Percentiles rank a stretch among this genome's conserved stretches.
phyloP scores from a whole-genome alignment of 2,888 invertebrate genomes.

The Lucinisca nassula region DNA sequence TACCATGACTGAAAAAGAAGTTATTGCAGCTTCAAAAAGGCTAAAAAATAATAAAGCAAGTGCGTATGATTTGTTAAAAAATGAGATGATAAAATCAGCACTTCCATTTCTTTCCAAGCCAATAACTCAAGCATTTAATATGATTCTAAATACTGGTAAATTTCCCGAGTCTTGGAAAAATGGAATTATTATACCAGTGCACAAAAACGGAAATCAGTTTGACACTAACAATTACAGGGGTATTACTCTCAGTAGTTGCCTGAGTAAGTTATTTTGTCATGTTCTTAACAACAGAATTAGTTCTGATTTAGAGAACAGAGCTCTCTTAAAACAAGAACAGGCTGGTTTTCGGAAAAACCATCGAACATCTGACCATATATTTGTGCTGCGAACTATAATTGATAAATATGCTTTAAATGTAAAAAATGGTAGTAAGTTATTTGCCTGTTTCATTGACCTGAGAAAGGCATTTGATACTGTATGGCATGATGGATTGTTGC shows the following conservation, averaged over 20 bases:
- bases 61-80: not conserved
- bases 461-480: no score
- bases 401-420: not conserved
- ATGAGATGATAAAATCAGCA: conserved; percentile 1
- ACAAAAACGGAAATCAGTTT: no score
- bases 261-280: not conserved
- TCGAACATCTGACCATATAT: not conserved
- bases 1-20: no score
- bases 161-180: not conserved
- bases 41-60: no score
- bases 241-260: not conserved
- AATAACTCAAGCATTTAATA: not conserved
- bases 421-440: not conserved
- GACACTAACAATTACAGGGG: not conserved
- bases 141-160: not conserved
- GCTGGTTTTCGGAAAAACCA: not conserved
- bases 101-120: not conserved
- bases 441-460: not conserved
- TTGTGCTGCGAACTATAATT: not conserved
- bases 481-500: not conserved
- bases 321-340: not conserved
- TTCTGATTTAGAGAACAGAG: not conserved
- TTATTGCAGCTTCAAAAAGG: no score
- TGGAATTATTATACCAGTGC: not conserved
- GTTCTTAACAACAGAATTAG: not conserved